Evolutionary conservation across 2,113 vertebrate genomes (phyloP).

Genomic region (Mormyrus iriodes): DNA sequence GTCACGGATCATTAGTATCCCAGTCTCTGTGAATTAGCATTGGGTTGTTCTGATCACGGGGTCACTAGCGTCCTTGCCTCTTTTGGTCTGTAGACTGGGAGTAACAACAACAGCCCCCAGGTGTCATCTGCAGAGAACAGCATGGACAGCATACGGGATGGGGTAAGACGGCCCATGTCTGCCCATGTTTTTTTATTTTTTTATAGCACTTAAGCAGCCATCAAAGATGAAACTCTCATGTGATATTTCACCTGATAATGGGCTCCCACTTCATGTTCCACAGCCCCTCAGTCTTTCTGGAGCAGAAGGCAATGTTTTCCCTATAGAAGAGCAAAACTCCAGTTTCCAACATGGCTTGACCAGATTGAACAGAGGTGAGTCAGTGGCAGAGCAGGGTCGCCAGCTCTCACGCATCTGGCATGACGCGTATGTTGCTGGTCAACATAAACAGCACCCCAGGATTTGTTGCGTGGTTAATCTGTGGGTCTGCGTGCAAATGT

Average conservation of each 20-base stretch:
- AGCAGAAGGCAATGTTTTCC: slow-evolving; percentile 39
- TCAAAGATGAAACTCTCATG: not conserved
- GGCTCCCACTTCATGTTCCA: not conserved
- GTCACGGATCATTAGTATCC: not conserved
- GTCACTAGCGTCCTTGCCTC: not conserved
- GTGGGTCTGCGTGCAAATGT: not conserved
- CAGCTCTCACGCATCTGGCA: not conserved
- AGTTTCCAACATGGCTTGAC: not conserved
- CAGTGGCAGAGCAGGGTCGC: not conserved
- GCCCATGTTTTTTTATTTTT: not conserved
- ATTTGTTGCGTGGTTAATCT: not conserved
- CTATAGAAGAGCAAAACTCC: not conserved
- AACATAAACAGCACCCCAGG: not conserved
- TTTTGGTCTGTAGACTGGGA: slow-evolving; percentile 38
- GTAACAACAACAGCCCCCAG: slow-evolving; percentile 39
- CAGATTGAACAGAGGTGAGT: slow-evolving; percentile 8
- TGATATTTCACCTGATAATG: not conserved
- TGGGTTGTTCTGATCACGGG: not conserved
- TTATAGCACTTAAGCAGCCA: not conserved
- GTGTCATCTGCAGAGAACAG: slow-evolving; percentile 37
- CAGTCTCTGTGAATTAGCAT: not conserved
- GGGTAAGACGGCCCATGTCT: slow-evolving; percentile 42
- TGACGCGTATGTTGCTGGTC: not conserved
- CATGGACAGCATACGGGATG: slow-evolving; percentile 22
- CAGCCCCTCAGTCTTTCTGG: slow-evolving; percentile 55